Evolutionary conservation across 2,888 invertebrate species (phyloP).

Genomic region (Geotrupes spiniger): DNA sequence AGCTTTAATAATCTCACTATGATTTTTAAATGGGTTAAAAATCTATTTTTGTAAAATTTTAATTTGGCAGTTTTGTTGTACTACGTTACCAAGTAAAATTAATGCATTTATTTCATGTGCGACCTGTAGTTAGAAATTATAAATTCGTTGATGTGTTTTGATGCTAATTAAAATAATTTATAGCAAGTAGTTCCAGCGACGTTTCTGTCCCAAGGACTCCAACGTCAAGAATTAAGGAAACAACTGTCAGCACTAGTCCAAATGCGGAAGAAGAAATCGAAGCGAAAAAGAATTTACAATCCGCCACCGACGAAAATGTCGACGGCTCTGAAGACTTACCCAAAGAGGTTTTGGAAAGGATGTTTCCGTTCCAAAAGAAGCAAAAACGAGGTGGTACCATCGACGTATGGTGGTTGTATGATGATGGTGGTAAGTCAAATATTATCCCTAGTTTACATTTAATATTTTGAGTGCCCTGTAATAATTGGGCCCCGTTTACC

Average conservation of each 20-base stretch:
- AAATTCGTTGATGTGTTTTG: too few species aligned
- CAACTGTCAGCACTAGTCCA: conserved; percentile 51
- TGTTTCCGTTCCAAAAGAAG: conserved; percentile 73
- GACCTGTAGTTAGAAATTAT: too few species aligned
- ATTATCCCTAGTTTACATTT: too few species aligned
- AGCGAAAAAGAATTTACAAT: conserved; percentile 43
- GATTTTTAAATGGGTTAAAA: too few species aligned
- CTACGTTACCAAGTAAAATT: too few species aligned
- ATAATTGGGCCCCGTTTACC: too few species aligned
- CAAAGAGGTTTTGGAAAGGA: conserved; percentile 52
- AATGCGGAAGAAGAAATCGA: conserved; percentile 40
- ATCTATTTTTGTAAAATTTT: too few species aligned
- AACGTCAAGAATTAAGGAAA: conserved; percentile 50
- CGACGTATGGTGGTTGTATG: conserved; percentile 34
- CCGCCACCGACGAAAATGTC: conserved; percentile 32
- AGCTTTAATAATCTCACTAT: too few species aligned
- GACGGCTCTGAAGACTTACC: conserved; percentile 48
- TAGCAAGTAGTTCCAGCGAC: conserved; percentile 78
- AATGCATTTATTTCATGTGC: too few species aligned
- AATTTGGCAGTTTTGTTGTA: too few species aligned
- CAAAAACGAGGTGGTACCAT: conserved; percentile 59
- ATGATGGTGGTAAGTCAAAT: conserved; percentile 28
- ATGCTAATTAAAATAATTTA: background rate
- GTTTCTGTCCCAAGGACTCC: conserved; percentile 67
- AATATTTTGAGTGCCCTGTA: too few species aligned